These are phyloP conservation scores for Brachypodius melanocephalos DNA, from an alignment of 2,113 vertebrate genomes.

Conservation along the genomic window DNA sequence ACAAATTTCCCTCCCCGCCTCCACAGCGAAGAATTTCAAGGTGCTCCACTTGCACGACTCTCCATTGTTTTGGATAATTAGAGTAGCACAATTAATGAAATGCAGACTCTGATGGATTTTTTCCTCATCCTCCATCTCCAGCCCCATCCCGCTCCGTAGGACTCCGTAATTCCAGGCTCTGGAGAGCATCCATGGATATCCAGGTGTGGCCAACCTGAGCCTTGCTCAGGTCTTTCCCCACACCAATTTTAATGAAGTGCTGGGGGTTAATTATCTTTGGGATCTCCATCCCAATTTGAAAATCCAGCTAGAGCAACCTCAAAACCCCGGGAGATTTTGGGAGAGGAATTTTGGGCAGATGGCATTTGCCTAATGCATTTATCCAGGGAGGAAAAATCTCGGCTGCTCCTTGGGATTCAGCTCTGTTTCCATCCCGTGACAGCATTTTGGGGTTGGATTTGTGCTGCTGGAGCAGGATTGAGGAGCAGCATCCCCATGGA, in stretches of 20 bases:
- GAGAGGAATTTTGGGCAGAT: background rate
- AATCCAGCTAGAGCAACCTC: background rate
- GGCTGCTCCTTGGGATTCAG: background rate
- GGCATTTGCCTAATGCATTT: background rate
- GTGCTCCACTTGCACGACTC: fast-evolving
- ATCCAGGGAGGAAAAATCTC: background rate
- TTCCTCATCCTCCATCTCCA: background rate
- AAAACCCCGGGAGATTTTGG: background rate
- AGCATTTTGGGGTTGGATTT: background rate
- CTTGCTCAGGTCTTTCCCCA: background rate
- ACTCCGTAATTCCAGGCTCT: background rate
- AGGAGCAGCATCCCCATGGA: too few relatives aligned
- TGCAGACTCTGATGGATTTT: background rate
- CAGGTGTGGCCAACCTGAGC: background rate
- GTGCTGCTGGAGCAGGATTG: background rate
- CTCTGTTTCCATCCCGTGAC: background rate
- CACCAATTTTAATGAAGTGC: fast-evolving
- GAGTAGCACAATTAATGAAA: background rate
- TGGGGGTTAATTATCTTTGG: background rate
- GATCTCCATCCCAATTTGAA: background rate
- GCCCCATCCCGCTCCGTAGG: background rate
- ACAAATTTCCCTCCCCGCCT: background rate
- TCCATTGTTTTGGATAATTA: fast-evolving
- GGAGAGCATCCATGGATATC: background rate
- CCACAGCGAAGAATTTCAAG: too few relatives aligned